Conservation (phyloP, 2,888 invertebrate species). For the Drosophila pseudotalamancana region DNA sequence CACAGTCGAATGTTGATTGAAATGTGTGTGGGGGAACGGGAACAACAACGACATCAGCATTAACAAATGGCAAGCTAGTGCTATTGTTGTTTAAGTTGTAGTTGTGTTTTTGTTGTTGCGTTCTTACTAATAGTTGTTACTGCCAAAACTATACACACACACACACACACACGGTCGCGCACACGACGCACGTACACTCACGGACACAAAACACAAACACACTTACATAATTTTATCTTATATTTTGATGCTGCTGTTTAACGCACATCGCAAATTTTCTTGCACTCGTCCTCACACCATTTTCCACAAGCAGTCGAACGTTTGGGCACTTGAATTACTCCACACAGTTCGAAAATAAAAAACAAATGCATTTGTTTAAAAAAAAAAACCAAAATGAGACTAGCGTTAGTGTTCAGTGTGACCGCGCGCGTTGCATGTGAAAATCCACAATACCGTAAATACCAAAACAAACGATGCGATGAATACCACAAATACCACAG, state of each 20-base stretch:
- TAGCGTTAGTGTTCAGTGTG: constrained; percentile 48
- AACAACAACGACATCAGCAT: constrained; percentile 65
- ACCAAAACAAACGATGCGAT: constrained; percentile 7
- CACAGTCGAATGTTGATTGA: constrained; percentile 41
- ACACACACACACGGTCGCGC: constrained; percentile 14
- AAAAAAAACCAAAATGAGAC: constrained; percentile 69
- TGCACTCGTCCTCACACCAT: constrained; percentile 36
- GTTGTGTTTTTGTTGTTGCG: constrained; percentile 46
- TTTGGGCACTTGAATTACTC: constrained; percentile 37
- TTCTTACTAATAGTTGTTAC: constrained; percentile 54
- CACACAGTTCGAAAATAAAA: constrained; percentile 64
- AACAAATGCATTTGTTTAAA: constrained; percentile 73
- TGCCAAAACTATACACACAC: constrained; percentile 40
- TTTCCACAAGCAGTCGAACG: constrained; percentile 36
- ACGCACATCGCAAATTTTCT: constrained; percentile 55
- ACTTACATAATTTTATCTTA: constrained; percentile 69
- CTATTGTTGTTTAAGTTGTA: constrained; percentile 30
- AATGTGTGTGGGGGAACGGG: constrained; percentile 74
- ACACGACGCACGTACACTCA: constrained; percentile 19
- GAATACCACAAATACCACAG: constrained; percentile 20
- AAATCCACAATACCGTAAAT: constrained; percentile 11
- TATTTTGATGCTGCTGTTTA: constrained; percentile 45
- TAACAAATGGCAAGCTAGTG: constrained; percentile 44
- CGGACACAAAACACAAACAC: constrained; percentile 28
- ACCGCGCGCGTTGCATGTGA: constrained; percentile 13